Evolutionary conservation across 2,888 invertebrate species (phyloP).

Genomic region (Quadroppia sp.): DNA sequence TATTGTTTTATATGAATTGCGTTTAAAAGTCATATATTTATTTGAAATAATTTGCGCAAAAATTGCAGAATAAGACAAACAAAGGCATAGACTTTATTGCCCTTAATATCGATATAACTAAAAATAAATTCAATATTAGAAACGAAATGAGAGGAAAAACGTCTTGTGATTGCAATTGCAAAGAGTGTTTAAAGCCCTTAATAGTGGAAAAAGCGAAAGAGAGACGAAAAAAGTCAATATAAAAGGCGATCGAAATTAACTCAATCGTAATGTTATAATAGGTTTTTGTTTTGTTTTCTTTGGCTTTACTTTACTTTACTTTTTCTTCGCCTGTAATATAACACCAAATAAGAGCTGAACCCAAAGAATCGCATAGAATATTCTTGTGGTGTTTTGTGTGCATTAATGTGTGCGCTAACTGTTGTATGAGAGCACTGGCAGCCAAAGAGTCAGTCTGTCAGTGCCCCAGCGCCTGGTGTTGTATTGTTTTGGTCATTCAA

Average conservation of each 20-base stretch:
- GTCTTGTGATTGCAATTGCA: not conserved
- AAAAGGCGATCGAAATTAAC: slow-evolving; percentile 32
- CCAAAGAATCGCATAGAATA: too few species aligned
- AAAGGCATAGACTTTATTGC: too few species aligned
- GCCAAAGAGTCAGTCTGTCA: too few species aligned
- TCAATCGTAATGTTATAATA: slow-evolving; percentile 19
- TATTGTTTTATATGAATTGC: not conserved
- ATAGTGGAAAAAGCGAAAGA: not conserved
- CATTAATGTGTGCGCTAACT: not conserved
- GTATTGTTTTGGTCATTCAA: slow-evolving; percentile 30
- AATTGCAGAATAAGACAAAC: not conserved
- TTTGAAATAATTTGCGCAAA: not conserved
- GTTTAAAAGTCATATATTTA: not conserved
- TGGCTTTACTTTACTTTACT: not conserved
- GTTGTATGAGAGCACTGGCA: not conserved
- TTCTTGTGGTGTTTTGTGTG: not conserved
- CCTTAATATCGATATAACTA: too few species aligned
- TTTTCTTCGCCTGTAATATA: not conserved
- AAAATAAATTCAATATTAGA: too few species aligned
- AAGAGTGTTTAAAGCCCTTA: not conserved
- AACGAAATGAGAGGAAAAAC: not conserved
- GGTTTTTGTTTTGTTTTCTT: not conserved
- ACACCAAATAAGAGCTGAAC: not conserved
- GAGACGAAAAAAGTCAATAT: not conserved
- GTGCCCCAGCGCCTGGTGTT: not conserved